A percentile compares a stretch with the other conserved stretches of the same genome.
These are phyloP conservation scores for Mimachlamys varia DNA, from an alignment of 2,888 invertebrate species.

Conservation along the genomic window DNA sequence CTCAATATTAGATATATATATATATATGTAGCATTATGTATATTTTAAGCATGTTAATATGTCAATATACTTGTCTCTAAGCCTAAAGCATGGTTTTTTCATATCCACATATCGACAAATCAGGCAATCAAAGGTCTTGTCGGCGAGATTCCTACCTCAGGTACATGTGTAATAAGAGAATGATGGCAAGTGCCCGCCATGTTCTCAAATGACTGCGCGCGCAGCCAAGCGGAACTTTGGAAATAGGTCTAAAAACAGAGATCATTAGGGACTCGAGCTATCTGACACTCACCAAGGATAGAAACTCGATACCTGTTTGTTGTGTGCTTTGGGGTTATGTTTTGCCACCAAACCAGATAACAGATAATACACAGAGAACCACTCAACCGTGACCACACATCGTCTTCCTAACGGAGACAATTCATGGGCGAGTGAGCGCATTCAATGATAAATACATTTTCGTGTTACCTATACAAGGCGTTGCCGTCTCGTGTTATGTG, in stretches of 20 bases:
- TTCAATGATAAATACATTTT: conserved; percentile 24
- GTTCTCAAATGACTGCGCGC: conserved; percentile 7
- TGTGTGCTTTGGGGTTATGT: conserved; percentile 21
- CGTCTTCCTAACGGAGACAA: conserved; percentile 1
- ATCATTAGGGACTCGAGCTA: neutral
- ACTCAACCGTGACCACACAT: neutral
- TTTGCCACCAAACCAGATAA: conserved; percentile 27
- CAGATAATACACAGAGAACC: neutral
- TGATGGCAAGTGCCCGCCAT: neutral
- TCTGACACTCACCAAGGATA: neutral
- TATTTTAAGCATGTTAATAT: neutral
- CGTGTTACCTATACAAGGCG: neutral
- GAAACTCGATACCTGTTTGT: neutral
- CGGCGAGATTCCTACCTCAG: neutral
- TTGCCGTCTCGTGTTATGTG: neutral
- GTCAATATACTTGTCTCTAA: neutral
- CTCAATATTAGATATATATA: too few species aligned
- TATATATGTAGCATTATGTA: too few species aligned
- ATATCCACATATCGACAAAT: neutral
- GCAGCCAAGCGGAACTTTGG: neutral
- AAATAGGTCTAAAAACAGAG: neutral
- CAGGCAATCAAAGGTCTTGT: neutral
- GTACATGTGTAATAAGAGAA: neutral
- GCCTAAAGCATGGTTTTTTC: neutral
- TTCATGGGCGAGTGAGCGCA: neutral